These are phyloP conservation scores for Labeo catla DNA, from an alignment of 2,113 vertebrate genomes.

Conservation along the genomic window DNA sequence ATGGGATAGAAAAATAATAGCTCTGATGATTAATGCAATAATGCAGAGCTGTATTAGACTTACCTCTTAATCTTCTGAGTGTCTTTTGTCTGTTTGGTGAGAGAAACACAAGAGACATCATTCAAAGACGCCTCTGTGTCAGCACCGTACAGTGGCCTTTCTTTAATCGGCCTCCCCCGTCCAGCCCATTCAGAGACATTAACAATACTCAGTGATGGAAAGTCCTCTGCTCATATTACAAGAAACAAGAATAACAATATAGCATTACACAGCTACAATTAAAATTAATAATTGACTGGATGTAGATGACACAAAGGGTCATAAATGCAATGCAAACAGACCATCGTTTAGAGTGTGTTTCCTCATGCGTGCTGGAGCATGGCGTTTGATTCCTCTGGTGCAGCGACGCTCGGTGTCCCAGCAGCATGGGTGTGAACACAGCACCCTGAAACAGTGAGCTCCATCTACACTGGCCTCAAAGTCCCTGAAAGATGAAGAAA, in stretches of 20 bases:
- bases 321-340: slow-evolving; percentile 8
- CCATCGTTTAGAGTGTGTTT: slow-evolving; percentile 1
- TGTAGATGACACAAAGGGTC: background rate
- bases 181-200: slow-evolving; percentile 61
- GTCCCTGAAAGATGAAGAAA: background rate
- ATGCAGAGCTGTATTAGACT: background rate
- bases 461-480: slow-evolving; percentile 39
- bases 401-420: slow-evolving; percentile 59
- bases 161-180: background rate
- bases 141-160: background rate
- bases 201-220: slow-evolving; percentile 53
- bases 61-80: slow-evolving; percentile 9
- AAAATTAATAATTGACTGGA: background rate
- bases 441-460: slow-evolving; percentile 58
- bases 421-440: slow-evolving; percentile 63
- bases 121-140: slow-evolving; percentile 6
- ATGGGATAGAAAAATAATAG: background rate
- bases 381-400: slow-evolving; percentile 27
- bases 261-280: background rate
- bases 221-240: background rate
- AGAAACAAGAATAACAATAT: background rate
- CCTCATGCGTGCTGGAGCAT: background rate
- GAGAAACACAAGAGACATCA: background rate
- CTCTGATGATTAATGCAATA: background rate
- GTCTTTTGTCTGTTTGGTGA: background rate